phyloP scores from a whole-genome alignment of 2,888 invertebrate genomes.

The Cotesia congregata region DNA sequence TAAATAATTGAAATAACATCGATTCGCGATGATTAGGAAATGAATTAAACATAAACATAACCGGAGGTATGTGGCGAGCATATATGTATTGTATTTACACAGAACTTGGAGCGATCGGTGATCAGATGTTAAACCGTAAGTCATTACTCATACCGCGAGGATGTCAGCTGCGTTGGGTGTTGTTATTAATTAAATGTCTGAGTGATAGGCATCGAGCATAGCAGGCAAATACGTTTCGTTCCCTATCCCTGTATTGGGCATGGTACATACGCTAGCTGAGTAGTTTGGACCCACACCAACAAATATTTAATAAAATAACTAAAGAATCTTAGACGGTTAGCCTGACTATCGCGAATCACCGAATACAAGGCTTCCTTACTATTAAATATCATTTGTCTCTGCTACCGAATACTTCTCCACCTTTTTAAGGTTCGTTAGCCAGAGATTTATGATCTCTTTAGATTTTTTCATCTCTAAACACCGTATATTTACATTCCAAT shows the following conservation, averaged over 20 bases:
- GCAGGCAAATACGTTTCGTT: constrained; percentile 34
- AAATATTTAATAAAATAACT: constrained; percentile 17
- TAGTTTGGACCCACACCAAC: constrained; percentile 37
- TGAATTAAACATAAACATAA: constrained; percentile 53
- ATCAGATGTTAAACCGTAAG: constrained; percentile 64
- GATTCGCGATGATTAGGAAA: constrained; percentile 60
- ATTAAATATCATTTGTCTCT: constrained; percentile 68
- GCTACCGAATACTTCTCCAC: constrained; percentile 61
- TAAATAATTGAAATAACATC: constrained; percentile 36
- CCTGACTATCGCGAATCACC: constrained; percentile 4
- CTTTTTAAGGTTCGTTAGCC: constrained; percentile 49
- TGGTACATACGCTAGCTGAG: not conserved
- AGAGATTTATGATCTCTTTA: constrained; percentile 50
- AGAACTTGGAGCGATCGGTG: constrained; percentile 46
- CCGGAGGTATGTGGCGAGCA: constrained; percentile 51
- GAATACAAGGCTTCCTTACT: constrained; percentile 56
- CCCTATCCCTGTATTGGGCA: not conserved
- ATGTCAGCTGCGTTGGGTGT: constrained; percentile 65
- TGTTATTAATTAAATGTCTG: constrained; percentile 69
- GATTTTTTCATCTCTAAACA: constrained; percentile 35
- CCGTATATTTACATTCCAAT: constrained; percentile 38
- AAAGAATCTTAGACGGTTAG: constrained; percentile 38
- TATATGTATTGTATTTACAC: constrained; percentile 42
- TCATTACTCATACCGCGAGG: constrained; percentile 65
- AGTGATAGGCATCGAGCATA: constrained; percentile 64